Evolutionary conservation across 1,140 invertebrate genomes (phyloP).

Genomic region (Hylyphantes graminicola): DNA sequence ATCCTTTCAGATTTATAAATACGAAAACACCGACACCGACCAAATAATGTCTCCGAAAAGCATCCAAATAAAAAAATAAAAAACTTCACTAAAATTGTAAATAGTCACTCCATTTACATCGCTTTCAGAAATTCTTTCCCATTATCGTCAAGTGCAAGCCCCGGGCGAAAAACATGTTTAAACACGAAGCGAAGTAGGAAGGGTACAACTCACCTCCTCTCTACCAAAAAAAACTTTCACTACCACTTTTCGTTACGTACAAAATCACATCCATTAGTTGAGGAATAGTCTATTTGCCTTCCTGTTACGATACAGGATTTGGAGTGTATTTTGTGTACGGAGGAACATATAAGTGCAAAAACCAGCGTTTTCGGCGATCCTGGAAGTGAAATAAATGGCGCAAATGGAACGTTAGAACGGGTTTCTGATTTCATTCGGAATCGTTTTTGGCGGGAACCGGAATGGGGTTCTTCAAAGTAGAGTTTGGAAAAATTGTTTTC

Average conservation of each 20-base stretch:
- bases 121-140: slow-evolving; percentile 39
- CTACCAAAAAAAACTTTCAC: not conserved
- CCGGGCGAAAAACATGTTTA: slow-evolving; percentile 26
- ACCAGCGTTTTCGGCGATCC: not conserved
- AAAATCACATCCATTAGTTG: slow-evolving; percentile 48
- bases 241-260: not conserved
- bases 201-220: not conserved
- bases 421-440: no score
- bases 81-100: not conserved
- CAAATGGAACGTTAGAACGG: not conserved
- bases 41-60: not conserved
- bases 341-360: no score
- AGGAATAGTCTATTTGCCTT: slow-evolving; percentile 28
- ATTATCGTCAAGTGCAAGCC: slow-evolving; percentile 29
- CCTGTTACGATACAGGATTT: not conserved
- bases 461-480: no score
- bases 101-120: slow-evolving; percentile 8
- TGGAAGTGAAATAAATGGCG: not conserved
- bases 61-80: no score
- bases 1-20: no score
- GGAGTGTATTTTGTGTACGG: not conserved
- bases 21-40: no score
- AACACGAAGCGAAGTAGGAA: slow-evolving; percentile 24
- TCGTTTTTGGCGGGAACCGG: no score
- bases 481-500: no score